Percentiles rank a stretch among this genome's conserved stretches.
phyloP scores from a whole-genome alignment of 2,797 vertebrate genomes.

The Oreochromis mossambicus region DNA sequence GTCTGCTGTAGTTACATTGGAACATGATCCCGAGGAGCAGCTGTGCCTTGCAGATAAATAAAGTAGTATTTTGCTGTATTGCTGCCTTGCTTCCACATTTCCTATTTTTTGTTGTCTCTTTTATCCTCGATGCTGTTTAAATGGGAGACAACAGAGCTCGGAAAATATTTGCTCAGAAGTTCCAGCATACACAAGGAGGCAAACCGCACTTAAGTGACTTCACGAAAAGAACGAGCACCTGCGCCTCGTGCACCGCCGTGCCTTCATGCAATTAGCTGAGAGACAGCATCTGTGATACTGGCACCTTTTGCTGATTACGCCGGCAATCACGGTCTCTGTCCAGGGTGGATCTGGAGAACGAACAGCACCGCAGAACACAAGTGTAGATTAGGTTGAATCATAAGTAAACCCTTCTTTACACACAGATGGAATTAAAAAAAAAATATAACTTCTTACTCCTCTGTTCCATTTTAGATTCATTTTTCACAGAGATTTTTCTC shows the following conservation, averaged over 20 bases:
- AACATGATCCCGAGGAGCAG: conserved; percentile 34
- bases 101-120: conserved; percentile 4
- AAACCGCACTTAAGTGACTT: conserved; percentile 5
- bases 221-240: conserved; percentile 33
- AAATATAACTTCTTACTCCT: neutral
- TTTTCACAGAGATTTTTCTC: neutral
- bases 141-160: conserved; percentile 1
- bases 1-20: conserved; percentile 27
- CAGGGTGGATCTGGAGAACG: conserved; percentile 32
- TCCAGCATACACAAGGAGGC: conserved; percentile 10
- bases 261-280: conserved; percentile 42
- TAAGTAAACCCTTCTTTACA: neutral
- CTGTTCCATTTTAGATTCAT: neutral
- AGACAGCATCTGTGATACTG: conserved; percentile 52
- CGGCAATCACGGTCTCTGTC: conserved; percentile 38
- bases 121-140: neutral
- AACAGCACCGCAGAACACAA: conserved; percentile 13
- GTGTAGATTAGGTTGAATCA: conserved; percentile 21
- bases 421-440: neutral
- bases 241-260: conserved; percentile 5
- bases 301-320: conserved; percentile 37
- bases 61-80: conserved; percentile 23
- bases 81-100: neutral
- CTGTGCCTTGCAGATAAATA: conserved; percentile 49
- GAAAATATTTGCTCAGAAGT: conserved; percentile 22